Conservation (phyloP, 2,113 vertebrate genomes). For the Amphilophus citrinellus region DNA sequence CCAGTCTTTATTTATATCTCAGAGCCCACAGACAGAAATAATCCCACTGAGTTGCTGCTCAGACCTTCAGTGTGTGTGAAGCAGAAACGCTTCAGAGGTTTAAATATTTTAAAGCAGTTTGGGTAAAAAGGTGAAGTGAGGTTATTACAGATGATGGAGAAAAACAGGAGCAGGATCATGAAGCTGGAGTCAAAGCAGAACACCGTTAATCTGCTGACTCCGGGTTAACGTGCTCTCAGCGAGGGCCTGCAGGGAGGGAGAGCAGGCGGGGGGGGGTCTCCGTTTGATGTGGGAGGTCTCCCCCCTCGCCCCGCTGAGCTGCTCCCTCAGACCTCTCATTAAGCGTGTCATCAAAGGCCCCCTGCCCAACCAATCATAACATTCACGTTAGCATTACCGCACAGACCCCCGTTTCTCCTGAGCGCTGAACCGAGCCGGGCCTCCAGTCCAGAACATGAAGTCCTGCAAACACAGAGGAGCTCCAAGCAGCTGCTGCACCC, state of each 20-base stretch:
- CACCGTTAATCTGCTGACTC: no score
- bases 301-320: slow-evolving; percentile 86
- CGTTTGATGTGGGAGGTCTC: slow-evolving; percentile 99
- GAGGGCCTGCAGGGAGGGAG: slow-evolving; percentile 3
- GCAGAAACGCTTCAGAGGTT: not conserved
- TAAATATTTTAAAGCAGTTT: not conserved
- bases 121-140: not conserved
- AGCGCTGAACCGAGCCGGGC: slow-evolving; percentile 51
- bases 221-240: no score
- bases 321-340: slow-evolving; percentile 94
- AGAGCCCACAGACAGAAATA: not conserved
- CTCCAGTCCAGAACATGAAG: not conserved
- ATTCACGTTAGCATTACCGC: slow-evolving; percentile 96
- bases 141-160: not conserved
- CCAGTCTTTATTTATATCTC: not conserved
- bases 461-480: slow-evolving; percentile 7
- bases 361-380: slow-evolving; percentile 91
- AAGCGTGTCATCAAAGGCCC: slow-evolving; percentile 98
- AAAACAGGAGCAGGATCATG: not conserved
- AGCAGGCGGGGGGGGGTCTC: slow-evolving; percentile 24
- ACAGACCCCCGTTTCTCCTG: slow-evolving; percentile 82
- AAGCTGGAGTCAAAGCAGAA: not conserved
- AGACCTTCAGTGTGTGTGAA: not conserved
- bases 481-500: slow-evolving; percentile 13
- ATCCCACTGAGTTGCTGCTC: not conserved